Percentiles rank a stretch among this genome's conserved stretches.
phyloP scores from a whole-genome alignment of 2,797 vertebrate species.

The Capromys pilorides region DNA sequence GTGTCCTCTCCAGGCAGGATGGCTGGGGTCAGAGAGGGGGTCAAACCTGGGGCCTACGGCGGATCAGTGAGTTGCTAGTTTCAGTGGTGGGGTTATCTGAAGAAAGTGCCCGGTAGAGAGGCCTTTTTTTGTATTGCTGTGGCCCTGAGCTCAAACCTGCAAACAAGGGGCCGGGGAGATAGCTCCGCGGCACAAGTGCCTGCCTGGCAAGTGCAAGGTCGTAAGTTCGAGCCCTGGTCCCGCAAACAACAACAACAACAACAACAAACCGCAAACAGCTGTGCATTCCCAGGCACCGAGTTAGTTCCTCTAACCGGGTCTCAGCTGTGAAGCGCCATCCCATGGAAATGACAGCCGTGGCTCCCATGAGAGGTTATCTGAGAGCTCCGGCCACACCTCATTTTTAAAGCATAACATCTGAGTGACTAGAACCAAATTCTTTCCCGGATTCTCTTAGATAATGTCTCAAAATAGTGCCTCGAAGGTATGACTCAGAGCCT shows the following conservation, averaged over 20 bases:
- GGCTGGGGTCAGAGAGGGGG: not conserved
- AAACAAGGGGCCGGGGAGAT: too few relatives aligned
- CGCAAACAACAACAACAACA: too few relatives aligned
- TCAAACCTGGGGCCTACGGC: not conserved
- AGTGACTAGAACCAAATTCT: slow-evolving; percentile 16
- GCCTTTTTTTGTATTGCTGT: not conserved
- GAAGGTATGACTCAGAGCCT: not conserved
- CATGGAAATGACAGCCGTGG: not conserved
- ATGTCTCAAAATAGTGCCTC: not conserved
- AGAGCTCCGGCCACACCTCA: slow-evolving; percentile 40
- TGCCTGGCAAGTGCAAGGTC: too few relatives aligned
- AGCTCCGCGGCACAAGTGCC: too few relatives aligned
- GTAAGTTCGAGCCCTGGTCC: too few relatives aligned
- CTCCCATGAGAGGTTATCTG: not conserved
- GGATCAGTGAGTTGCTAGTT: fast-evolving
- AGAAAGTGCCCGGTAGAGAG: too few relatives aligned
- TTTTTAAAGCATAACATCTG: slow-evolving; percentile 44
- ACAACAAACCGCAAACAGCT: too few relatives aligned
- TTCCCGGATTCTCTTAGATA: not conserved
- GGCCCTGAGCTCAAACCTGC: fast-evolving
- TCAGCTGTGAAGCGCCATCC: not conserved
- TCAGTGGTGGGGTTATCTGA: not conserved
- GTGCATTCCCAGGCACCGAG: too few relatives aligned
- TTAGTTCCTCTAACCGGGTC: not conserved
- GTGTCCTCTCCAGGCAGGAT: not conserved